These are phyloP conservation scores for Oryzias woworae DNA, from an alignment of 2,113 vertebrate species.

Conservation along the genomic window DNA sequence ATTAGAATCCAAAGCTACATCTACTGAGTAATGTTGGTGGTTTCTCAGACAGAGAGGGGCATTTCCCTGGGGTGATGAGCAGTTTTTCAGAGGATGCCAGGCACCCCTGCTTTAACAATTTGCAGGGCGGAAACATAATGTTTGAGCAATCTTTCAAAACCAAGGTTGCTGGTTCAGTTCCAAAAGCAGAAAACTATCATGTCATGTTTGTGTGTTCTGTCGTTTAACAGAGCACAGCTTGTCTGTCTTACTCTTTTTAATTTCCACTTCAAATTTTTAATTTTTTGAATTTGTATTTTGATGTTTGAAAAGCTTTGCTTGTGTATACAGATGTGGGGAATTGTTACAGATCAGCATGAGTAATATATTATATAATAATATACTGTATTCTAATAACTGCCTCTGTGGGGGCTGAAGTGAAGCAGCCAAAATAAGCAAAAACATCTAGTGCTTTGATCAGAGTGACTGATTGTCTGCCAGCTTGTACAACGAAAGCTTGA, in stretches of 20 bases:
- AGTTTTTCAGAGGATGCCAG: too few species aligned
- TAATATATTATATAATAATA: slow-evolving; percentile 73
- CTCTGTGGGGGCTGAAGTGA: slow-evolving; percentile 68
- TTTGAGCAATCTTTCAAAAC: too few species aligned
- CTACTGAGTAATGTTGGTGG: too few species aligned
- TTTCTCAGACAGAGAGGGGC: too few species aligned
- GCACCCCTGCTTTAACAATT: too few species aligned
- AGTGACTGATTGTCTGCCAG: slow-evolving; percentile 68
- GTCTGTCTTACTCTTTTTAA: slow-evolving; percentile 48
- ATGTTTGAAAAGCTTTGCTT: slow-evolving; percentile 40
- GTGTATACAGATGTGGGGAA: slow-evolving; percentile 50
- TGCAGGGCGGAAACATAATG: too few species aligned
- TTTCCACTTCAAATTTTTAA: slow-evolving; percentile 54
- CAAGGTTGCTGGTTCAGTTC: too few species aligned
- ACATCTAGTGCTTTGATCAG: slow-evolving; percentile 66
- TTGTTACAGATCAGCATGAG: slow-evolving; percentile 65
- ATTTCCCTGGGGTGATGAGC: too few species aligned
- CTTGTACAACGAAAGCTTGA: slow-evolving; percentile 54
- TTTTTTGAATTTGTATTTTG: slow-evolving; percentile 43
- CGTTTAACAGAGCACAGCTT: slow-evolving; percentile 29
- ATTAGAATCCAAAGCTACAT: too few species aligned
- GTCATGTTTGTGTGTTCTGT: slow-evolving; percentile 28
- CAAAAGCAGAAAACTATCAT: neutral
- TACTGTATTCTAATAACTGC: slow-evolving; percentile 69
- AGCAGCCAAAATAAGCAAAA: slow-evolving; percentile 66